These are phyloP conservation scores for Ochotona curzoniae DNA, from an alignment of 2,113 vertebrate species.

Conservation along the genomic window DNA sequence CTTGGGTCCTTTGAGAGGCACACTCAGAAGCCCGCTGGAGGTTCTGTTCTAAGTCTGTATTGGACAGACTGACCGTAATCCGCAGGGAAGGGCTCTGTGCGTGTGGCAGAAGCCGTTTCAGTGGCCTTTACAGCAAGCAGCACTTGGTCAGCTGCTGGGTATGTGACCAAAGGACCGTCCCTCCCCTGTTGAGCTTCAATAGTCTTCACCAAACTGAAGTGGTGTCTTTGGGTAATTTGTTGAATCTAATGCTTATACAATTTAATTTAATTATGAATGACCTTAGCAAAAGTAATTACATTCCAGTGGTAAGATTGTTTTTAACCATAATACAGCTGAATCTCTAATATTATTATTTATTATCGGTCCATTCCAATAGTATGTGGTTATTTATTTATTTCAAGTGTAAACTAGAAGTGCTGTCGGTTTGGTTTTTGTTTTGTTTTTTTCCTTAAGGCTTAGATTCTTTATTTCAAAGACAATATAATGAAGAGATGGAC, in stretches of 20 bases:
- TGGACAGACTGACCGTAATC: not conserved
- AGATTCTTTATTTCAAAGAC: too few species aligned
- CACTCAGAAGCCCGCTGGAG: not conserved
- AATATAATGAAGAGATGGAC: too few species aligned
- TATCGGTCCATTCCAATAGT: not conserved
- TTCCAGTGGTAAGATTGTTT: not conserved
- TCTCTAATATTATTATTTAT: not conserved
- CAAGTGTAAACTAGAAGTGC: not conserved
- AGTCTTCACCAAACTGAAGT: not conserved
- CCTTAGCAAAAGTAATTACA: not conserved
- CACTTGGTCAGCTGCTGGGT: not conserved
- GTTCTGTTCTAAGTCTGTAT: not conserved
- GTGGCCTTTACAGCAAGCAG: not conserved
- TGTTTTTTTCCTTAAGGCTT: too few species aligned
- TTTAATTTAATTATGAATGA: constrained; percentile 25
- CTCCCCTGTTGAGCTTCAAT: not conserved
- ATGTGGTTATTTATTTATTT: not conserved
- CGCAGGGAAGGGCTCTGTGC: not conserved
- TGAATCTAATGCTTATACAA: not conserved
- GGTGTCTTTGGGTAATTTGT: not conserved
- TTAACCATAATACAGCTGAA: not conserved
- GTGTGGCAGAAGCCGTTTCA: not conserved
- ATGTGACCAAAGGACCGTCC: not conserved
- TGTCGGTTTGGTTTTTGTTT: too few species aligned
- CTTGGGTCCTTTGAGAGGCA: not conserved